These are phyloP conservation scores for Amaurobius ferox DNA, from an alignment of 2,888 invertebrate species.

Conservation along the genomic window DNA sequence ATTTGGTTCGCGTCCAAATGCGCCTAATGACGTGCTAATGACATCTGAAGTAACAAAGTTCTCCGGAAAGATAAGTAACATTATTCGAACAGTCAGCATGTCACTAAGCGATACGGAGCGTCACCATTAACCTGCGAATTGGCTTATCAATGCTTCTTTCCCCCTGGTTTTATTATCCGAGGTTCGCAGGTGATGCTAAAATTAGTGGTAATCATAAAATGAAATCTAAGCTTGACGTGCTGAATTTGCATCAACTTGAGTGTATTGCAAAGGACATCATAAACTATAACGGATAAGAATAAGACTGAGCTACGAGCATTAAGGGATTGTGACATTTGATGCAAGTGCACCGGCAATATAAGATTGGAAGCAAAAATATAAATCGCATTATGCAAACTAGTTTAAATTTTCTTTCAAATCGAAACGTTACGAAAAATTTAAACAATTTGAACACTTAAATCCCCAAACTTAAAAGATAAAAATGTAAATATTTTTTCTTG, in stretches of 20 bases:
- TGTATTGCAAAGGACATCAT: too few species aligned
- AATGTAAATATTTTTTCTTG: too few species aligned
- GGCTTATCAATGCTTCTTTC: slow-evolving; percentile 3
- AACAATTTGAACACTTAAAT: too few species aligned
- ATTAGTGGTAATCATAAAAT: background rate
- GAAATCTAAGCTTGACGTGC: background rate
- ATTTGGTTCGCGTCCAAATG: slow-evolving; percentile 61
- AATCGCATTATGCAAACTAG: too few species aligned
- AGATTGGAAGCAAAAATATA: too few species aligned
- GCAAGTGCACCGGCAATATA: too few species aligned
- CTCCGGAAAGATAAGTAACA: slow-evolving; percentile 13
- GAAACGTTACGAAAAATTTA: too few species aligned
- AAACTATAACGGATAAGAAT: too few species aligned
- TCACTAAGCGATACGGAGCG: slow-evolving; percentile 8
- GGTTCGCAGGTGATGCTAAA: background rate
- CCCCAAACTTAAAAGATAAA: too few species aligned
- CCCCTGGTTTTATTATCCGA: background rate
- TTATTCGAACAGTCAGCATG: slow-evolving; percentile 11
- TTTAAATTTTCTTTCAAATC: too few species aligned
- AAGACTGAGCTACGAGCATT: too few species aligned
- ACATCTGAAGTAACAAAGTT: slow-evolving; percentile 63
- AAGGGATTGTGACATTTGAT: too few species aligned
- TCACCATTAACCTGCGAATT: slow-evolving; percentile 16
- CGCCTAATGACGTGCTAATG: slow-evolving; percentile 70
- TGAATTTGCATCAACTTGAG: background rate